Evolutionary conservation across 2,797 vertebrate species (phyloP), one percentile per base, ranked within the genome.

Genomic region (Sparidentex hasta): DNA sequence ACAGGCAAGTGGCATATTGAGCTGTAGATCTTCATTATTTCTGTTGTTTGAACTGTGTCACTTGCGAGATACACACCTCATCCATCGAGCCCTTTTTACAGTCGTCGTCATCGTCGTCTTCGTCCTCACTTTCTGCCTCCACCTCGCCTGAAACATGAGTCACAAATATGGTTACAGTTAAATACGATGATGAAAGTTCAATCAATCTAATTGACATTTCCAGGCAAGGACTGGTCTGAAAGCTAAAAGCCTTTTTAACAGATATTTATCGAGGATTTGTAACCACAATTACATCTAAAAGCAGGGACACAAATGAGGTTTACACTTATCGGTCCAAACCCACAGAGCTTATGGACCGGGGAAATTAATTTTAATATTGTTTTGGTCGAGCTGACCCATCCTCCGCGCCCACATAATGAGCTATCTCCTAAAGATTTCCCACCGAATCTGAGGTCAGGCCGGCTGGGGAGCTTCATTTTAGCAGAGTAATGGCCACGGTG

Each of bases 41-140:
- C 7, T 38, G 12, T 0, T 5, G 21, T 59, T 54, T 82, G 0
- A 58, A 41, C 2, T 0, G 17, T 11, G 5, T 44, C 38, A 46
- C 17, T 8, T 68, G 20, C 1, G 0, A 66, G 11, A 71, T 38
- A 75, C 95, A 66, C 88, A 99, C 98, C 96, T 99, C 98, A 74
- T 99, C 98, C 95, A 97, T 98, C 5, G 96, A 99, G 63, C 97
- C 97, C 84, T 99, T 99, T 93, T 99, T 99, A 94, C 97, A 97
- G 85, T 99, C 95, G 0, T 96, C 98, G 23, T 99, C 98, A 4
- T 99, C 97, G 0, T 99, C 96, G 1, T 99, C 97, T 0, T 98
- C 98, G 0, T 98, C 97, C 5, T 99, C 98, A 2, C 98, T 99
- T 63, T 99, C 98, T 0, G 97, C 96, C 9, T 99, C 98, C 46